Evolutionary conservation across 1,140 invertebrate genomes (phyloP).

Genomic region (Coptotermes formosanus): DNA sequence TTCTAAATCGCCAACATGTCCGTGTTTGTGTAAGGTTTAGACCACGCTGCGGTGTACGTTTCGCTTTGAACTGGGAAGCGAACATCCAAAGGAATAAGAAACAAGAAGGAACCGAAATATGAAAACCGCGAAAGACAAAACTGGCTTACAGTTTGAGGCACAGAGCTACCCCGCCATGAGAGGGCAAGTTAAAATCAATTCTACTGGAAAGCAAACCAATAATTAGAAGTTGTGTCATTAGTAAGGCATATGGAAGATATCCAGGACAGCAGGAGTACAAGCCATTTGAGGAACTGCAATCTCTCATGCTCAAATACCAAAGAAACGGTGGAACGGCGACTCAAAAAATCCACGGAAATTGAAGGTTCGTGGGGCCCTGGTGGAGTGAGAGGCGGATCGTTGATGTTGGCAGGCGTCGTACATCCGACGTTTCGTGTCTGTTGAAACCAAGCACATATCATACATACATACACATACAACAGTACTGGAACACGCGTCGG

Average conservation of each 20-base stretch:
- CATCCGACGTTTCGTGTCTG: constrained; percentile 57
- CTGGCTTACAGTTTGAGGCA: background rate
- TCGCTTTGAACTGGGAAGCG: no score
- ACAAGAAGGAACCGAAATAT: no score
- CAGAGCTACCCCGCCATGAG: background rate
- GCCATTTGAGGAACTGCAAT: background rate
- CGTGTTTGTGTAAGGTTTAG: no score
- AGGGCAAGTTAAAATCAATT: background rate
- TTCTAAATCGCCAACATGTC: no score
- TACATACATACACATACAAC: background rate
- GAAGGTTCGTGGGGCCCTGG: constrained; percentile 54
- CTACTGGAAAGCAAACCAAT: background rate
- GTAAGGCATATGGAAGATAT: background rate
- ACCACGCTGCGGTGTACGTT: no score
- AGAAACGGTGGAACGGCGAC: constrained; percentile 78
- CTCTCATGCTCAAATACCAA: constrained; percentile 59
- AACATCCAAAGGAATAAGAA: no score
- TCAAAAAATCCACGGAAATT: constrained; percentile 79
- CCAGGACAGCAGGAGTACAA: background rate
- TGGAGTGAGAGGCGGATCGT: constrained; percentile 45
- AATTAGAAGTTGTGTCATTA: background rate
- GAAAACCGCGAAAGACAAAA: no score
- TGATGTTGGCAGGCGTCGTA: constrained; percentile 56
- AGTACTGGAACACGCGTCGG: no score
- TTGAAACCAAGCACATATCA: background rate